Base-by-base conservation (phyloP, 2,888 invertebrate genomes). In the Ochropleura plecta region DNA sequence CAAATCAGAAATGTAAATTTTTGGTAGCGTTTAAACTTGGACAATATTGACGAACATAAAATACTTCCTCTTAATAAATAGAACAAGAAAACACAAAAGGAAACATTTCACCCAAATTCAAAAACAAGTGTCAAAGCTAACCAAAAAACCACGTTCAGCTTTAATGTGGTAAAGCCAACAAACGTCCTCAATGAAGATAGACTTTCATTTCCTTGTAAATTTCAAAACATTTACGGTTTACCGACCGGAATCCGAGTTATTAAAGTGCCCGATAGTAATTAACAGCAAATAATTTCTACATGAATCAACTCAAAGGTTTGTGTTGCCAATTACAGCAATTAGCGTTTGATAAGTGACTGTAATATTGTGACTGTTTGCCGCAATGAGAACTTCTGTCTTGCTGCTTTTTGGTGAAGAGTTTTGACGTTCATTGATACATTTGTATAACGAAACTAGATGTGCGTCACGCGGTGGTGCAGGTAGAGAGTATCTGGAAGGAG, bases 301-400 rank as follows among this genome's bases (percentile, higher is more conserved):
- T 74, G 48, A 72, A 48, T 5, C 66, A 77, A 82, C 67, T 79
- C 73, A 73, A 81, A 83, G 68, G 42, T 30, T 79, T 70, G 63
- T 70, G 72, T 76, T 66, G 70, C 80, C 77, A 83, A 79, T 85
- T 81, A 86, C 55, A 75, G 74, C 78, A 82, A 87, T 85, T 85
- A 79, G 66, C 78, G 78, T 76, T 84, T 82, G 82, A 79, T 81
- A 82, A 87, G 78, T n/a, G 75, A 82, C 59, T 68, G 18, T 68
- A 73, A 77, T 85, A 71, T 73, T 75, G 60, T 71, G 44, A 64
- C 63, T 76, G 72, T 66, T 60, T 76, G 44, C 40, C 14, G 44
- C 44, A 42, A 64, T 63, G 55, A 73, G 49, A 82, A 72, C 67
- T 70, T 70, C 55, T 42, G 20, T 49, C 30, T 49, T 51, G 65